Base-by-base conservation (phyloP, 1,140 invertebrate genomes). In the Eubasilissa regina region DNA sequence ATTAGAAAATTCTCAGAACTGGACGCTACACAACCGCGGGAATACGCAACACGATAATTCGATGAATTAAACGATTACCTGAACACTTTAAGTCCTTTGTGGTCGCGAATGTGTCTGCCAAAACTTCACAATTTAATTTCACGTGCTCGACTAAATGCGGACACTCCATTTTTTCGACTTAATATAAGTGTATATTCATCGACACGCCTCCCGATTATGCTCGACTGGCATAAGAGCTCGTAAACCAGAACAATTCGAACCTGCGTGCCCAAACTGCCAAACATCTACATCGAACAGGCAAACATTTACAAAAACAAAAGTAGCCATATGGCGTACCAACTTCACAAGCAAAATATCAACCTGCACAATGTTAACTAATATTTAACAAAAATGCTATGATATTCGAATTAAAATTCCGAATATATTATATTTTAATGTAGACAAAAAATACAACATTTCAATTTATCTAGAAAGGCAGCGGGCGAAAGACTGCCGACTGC, bases 101-200 rank as follows among this genome's bases (percentile, higher is more conserved):
- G 86, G 86, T 86, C 79, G 77, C 15, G 55, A 78, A 73, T 48
- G 77, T 78, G 44, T 78, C 64, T 21, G 77, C 45, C 55, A 78
- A 60, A 77, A 68, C 60, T 77, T 77, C 75, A 72, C 77, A 43
- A 73, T 87, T 87, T 84, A 90, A 86, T 84, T 90, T 90, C 83
- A 91, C 88, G 87, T 91, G 90, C 87, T 90, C 90, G 86, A 87
- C 88, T 82, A 91, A 89, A 87, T 92, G 91, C 84, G 90, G 87
- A 87, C 91, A 91, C 89, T 91, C 91, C 91, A 91, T 92, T 86
- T 87, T 87, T 83, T 35, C 43, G 13, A 17, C 19, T 64, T 45
- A 68, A 44, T 44, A 44, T 77, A 45, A n/a, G 53, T 43, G 12
- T 68, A 55, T 68, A 62, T 66, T 77, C 75, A 68, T 77, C 43